Evolutionary conservation across 2,113 vertebrate genomes (phyloP).

Genomic region (Enhydra lutris): DNA sequence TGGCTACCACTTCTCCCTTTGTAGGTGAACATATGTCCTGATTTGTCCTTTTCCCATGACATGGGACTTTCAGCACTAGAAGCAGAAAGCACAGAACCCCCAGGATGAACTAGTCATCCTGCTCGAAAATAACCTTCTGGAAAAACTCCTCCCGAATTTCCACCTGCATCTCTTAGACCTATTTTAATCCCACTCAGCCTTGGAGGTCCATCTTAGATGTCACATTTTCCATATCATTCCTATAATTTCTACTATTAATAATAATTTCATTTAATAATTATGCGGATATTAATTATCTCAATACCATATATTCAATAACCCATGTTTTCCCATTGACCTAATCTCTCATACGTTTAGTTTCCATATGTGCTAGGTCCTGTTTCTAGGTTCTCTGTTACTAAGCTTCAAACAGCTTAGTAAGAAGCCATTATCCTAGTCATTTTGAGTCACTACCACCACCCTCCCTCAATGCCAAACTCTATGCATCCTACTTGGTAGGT

Average conservation of each 20-base stretch:
- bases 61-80: background rate
- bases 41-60: background rate
- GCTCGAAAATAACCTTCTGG: background rate
- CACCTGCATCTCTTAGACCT: background rate
- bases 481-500: background rate
- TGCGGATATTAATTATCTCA: background rate
- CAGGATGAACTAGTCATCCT: background rate
- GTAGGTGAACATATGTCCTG: background rate
- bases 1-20: background rate
- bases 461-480: background rate
- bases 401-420: background rate
- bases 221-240: background rate
- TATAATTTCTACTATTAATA: background rate
- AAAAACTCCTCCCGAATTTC: background rate
- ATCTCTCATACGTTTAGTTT: background rate
- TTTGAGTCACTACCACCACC: background rate
- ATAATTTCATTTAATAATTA: background rate
- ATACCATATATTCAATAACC: background rate
- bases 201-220: background rate
- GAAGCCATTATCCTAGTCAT: background rate
- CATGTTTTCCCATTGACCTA: background rate
- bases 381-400: background rate
- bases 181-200: background rate
- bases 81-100: background rate
- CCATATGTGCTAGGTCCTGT: background rate